A percentile compares a stretch with the other conserved stretches of the same genome.
Conservation (phyloP, 2,888 invertebrate species). For the Eristalis tenax region DNA sequence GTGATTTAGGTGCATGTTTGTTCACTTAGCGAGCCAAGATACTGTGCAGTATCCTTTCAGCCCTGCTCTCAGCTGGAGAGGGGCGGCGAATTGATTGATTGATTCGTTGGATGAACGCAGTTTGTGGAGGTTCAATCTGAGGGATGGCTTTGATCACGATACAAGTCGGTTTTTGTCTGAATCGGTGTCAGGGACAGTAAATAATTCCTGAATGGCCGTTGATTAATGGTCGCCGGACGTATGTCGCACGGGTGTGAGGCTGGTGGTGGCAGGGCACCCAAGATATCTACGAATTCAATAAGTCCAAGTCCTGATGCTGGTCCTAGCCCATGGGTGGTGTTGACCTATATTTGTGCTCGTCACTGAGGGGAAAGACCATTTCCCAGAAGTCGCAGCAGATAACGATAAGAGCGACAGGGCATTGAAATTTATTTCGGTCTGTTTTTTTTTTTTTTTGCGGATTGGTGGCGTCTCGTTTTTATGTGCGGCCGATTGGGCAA, state of each 20-base stretch:
- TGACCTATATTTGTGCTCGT: background rate
- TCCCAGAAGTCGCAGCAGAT: background rate
- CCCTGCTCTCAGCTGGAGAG: background rate
- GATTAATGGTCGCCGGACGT: constrained; percentile 17
- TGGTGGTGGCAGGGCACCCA: background rate
- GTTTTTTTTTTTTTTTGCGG: background rate
- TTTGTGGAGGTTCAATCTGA: background rate
- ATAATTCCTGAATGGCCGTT: background rate
- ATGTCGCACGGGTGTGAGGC: background rate
- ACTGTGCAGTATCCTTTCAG: background rate
- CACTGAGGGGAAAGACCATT: background rate
- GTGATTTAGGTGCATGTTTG: constrained; percentile 50
- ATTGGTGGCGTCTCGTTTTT: background rate
- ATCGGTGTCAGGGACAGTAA: constrained; percentile 28
- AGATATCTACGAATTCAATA: background rate
- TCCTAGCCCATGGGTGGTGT: background rate
- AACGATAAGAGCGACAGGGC: background rate
- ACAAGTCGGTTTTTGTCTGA: constrained; percentile 24
- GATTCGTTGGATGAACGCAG: background rate
- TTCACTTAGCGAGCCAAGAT: constrained; percentile 20
- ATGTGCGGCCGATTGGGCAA: background rate
- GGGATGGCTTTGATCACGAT: background rate
- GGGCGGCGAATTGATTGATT: background rate
- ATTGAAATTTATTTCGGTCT: background rate
- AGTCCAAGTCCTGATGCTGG: background rate